Evolutionary conservation across 2,888 invertebrate species (phyloP), one percentile per base, ranked within the genome.

Genomic region (Epinotia demarniana): DNA sequence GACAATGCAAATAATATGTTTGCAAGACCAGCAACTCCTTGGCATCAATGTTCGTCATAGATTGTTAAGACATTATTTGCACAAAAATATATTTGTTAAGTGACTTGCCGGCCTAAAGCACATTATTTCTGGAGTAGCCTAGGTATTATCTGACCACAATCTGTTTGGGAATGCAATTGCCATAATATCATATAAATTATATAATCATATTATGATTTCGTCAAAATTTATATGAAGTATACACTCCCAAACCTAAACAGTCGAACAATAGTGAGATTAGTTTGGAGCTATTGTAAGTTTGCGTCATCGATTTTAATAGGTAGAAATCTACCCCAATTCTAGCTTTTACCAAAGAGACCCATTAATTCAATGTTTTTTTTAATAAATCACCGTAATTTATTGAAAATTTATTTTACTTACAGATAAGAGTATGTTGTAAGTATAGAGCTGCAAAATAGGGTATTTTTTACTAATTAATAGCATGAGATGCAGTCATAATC

Each of bases 401-500:
- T 12, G 16, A 63, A 64, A 23, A 27, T 8, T n/a, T 27, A 5
- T 19, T 53, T 53, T 66, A 66, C 66, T 66, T 53, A 66, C 66
- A 53, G n/a, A 27, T 53, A 39, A 9, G 39, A 39, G 39, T 39
- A 66, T 33, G 53, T 33, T 53, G 53, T 27, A 53, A 66, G 18
- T 12, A 66, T 53, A 53, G 1, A 53, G 53, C 66, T 66, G 53
- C 12, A 66, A 66, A 55, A 66, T 53, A 64, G 49, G 39, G 27
- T 4, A 66, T 53, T 53, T n/a, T 43, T 12, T 33, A 46, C 49
- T 66, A 66, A 33, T 19, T 53, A n/a, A n/a, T 49, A 49, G 49
- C 53, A 66, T 23, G 13, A 64, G 23, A 49, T 64, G 49, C 49
- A 49, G 64, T 49, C 27, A 64, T 3, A 64, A 49, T 49, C 19